These are phyloP conservation scores for zebrafish (Danio rerio) DNA, from an alignment of 2,113 vertebrate genomes.

Conservation along the genomic window DNA sequence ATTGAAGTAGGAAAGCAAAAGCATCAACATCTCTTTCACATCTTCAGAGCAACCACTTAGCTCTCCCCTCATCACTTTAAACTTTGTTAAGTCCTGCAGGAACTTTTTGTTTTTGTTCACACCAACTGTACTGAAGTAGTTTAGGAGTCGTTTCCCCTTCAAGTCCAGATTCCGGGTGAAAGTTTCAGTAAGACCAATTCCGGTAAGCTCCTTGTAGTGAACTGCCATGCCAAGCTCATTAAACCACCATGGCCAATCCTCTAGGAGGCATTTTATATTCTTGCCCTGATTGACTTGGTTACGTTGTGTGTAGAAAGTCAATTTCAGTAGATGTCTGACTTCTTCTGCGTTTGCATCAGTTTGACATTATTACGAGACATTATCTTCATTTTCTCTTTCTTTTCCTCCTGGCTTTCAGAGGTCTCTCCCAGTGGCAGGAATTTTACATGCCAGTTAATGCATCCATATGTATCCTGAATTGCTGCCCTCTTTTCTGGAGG, in stretches of 20 bases:
- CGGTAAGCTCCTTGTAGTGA: conserved; percentile 53
- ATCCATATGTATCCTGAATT: neutral
- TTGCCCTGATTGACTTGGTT: conserved; percentile 44
- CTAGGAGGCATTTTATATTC: conserved; percentile 45
- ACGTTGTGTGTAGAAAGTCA: conserved; percentile 52
- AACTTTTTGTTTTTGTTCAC: conserved; percentile 24
- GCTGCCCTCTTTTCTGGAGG: conserved; percentile 10
- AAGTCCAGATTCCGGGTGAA: conserved; percentile 12
- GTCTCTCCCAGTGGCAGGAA: conserved; percentile 37
- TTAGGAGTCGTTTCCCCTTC: conserved; percentile 44
- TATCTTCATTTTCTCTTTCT: conserved; percentile 38
- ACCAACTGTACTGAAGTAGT: conserved; percentile 40
- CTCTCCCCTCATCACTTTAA: neutral
- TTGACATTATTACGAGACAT: conserved; percentile 39
- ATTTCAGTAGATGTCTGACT: conserved; percentile 58
- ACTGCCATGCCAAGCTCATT: conserved; percentile 50
- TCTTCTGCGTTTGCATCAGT: conserved; percentile 40
- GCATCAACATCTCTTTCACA: conserved; percentile 19
- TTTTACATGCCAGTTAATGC: conserved; percentile 22
- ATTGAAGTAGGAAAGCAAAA: conserved; percentile 39
- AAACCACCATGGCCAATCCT: conserved; percentile 57
- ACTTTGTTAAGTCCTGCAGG: conserved; percentile 7
- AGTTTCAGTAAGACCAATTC: conserved; percentile 38
- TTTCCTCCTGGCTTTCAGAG: neutral
- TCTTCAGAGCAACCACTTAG: neutral